These are phyloP conservation scores for Neoseiulus cucumeris DNA, from an alignment of 1,140 invertebrate species.

Conservation along the genomic window DNA sequence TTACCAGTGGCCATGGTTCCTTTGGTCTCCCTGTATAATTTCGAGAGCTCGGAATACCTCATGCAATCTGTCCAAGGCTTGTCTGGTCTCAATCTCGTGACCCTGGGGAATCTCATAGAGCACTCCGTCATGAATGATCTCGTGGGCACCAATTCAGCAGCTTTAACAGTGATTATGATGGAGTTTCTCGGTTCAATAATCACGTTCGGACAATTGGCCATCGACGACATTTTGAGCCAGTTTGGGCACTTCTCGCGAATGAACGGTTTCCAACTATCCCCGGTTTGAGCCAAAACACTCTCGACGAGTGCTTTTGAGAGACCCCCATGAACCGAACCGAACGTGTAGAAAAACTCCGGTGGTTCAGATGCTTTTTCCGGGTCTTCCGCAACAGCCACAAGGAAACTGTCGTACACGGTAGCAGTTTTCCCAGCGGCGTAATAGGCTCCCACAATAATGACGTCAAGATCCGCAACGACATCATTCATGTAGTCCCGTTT, in stretches of 20 bases:
- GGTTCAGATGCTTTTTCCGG: not conserved
- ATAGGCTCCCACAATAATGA: not conserved
- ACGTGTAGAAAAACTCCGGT: not conserved
- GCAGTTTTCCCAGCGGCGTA: not conserved
- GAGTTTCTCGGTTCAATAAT: not conserved
- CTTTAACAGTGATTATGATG: not conserved
- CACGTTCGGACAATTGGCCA: not conserved
- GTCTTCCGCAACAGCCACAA: not conserved
- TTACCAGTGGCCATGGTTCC: not conserved
- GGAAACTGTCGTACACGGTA: not conserved
- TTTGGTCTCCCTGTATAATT: not conserved
- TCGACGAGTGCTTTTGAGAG: not conserved
- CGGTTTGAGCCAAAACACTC: not conserved
- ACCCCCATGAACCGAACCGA: not conserved
- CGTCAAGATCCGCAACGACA: not conserved
- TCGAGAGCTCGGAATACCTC: not conserved
- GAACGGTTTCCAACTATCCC: not conserved
- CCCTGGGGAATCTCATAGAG: not conserved
- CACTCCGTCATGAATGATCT: not conserved
- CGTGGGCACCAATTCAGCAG: not conserved
- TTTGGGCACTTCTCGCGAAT: not conserved
- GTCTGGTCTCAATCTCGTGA: not conserved
- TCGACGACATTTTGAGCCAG: constrained; percentile 2
- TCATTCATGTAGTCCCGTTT: constrained; percentile 6
- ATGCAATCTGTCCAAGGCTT: not conserved